Conservation (phyloP, 2,888 invertebrate species). For the Phyllotreta cruciferae region DNA sequence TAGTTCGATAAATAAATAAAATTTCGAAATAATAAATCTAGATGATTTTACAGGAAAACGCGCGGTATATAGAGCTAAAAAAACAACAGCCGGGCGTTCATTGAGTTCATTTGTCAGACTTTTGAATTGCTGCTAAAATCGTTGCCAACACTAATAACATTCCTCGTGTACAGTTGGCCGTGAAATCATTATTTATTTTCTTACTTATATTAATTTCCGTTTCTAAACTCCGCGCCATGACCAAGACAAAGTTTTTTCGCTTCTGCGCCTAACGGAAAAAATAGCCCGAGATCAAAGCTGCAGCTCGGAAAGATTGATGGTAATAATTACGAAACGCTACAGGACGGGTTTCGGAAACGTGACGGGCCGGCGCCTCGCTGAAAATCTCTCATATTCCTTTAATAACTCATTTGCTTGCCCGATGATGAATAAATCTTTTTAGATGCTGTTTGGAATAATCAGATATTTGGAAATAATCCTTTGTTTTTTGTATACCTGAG, state of each 20-base stretch:
- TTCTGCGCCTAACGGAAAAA: not conserved
- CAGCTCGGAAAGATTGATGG: conserved; percentile 7
- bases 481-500: too few relatives aligned
- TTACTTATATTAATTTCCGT: conserved; percentile 31
- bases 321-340: conserved; percentile 9
- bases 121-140: conserved; percentile 19
- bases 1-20: not conserved
- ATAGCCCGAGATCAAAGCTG: conserved; percentile 4
- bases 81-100: conserved; percentile 17
- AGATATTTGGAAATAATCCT: too few relatives aligned
- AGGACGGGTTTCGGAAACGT: conserved; percentile 10
- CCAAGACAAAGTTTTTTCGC: conserved; percentile 20
- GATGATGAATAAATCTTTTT: too few relatives aligned
- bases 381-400: not conserved
- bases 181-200: conserved; percentile 31
- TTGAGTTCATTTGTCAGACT: conserved; percentile 24
- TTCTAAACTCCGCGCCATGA: conserved; percentile 22
- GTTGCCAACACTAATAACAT: conserved; percentile 33
- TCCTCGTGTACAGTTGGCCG: conserved; percentile 32
- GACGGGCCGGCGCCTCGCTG: conserved; percentile 5
- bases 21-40: not conserved
- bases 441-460: not conserved
- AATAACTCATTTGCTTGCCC: too few relatives aligned
- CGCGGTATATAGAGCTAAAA: not conserved
- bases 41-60: conserved; percentile 9